Evolutionary conservation across 2,113 vertebrate genomes (phyloP).

Genomic region (Xenopus tropicalis): UCB_Xtro_10.0 CM004447.2:66102501-66103000

Average conservation of each 20-base stretch:
- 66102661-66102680: not conserved
- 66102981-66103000: no score
- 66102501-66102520: not conserved
- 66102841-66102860: not conserved
- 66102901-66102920: no score
- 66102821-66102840: not conserved
- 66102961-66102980: no score
- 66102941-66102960: no score
- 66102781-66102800: conserved; percentile 8
- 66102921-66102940: no score
- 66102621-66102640: not conserved
- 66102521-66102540: not conserved
- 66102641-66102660: conserved; percentile 11
- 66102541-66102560: conserved; percentile 2
- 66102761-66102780: not conserved
- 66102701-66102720: conserved; percentile 11
- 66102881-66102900: no score
- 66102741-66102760: not conserved
- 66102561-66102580: not conserved
- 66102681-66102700: conserved; percentile 21
- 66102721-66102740: conserved; percentile 1
- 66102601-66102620: not conserved
- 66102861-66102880: not conserved
- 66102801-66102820: not conserved
- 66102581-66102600: not conserved